phyloP scores from a whole-genome alignment of 2,797 vertebrate genomes.

The Danio jaintianensis region DNA sequence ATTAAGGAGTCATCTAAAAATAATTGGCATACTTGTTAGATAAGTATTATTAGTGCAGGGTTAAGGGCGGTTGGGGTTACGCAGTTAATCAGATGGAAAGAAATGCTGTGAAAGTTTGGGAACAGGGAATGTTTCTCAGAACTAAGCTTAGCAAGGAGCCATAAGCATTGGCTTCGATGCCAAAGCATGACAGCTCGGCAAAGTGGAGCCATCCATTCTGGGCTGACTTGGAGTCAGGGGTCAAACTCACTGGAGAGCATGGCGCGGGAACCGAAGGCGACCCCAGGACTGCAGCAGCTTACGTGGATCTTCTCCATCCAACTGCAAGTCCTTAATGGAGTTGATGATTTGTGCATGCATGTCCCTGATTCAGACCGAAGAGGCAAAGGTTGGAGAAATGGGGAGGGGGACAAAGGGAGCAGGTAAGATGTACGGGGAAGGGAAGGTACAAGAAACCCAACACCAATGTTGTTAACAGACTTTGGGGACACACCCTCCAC shows the following conservation, averaged over 20 bases:
- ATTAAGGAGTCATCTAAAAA: slow-evolving; percentile 30
- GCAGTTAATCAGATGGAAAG: slow-evolving; percentile 1
- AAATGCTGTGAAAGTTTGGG: not conserved
- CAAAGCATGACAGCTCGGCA: not conserved
- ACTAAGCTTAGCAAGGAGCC: slow-evolving; percentile 17
- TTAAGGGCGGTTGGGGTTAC: slow-evolving; percentile 4
- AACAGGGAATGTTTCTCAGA: slow-evolving; percentile 18
- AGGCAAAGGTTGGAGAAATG: slow-evolving; percentile 8
- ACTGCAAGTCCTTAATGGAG: slow-evolving; percentile 95
- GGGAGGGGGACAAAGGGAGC: slow-evolving; percentile 51
- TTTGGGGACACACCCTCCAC: slow-evolving; percentile 61
- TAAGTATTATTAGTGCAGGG: slow-evolving; percentile 44
- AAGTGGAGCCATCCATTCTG: not conserved
- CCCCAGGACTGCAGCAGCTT: slow-evolving; percentile 93
- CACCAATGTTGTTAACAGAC: slow-evolving; percentile 66
- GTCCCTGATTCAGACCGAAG: slow-evolving; percentile 81
- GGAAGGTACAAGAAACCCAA: slow-evolving; percentile 64
- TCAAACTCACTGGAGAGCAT: slow-evolving; percentile 92
- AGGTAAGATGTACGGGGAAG: slow-evolving; percentile 47
- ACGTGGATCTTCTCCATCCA: slow-evolving; percentile 94
- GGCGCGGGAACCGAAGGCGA: slow-evolving; percentile 87
- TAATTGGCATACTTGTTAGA: slow-evolving; percentile 44
- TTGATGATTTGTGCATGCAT: slow-evolving; percentile 98
- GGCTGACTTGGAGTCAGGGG: slow-evolving; percentile 41
- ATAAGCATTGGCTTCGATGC: not conserved